Evolutionary conservation across 2,113 vertebrate genomes (phyloP).

Genomic region (Castor canadensis): DNA sequence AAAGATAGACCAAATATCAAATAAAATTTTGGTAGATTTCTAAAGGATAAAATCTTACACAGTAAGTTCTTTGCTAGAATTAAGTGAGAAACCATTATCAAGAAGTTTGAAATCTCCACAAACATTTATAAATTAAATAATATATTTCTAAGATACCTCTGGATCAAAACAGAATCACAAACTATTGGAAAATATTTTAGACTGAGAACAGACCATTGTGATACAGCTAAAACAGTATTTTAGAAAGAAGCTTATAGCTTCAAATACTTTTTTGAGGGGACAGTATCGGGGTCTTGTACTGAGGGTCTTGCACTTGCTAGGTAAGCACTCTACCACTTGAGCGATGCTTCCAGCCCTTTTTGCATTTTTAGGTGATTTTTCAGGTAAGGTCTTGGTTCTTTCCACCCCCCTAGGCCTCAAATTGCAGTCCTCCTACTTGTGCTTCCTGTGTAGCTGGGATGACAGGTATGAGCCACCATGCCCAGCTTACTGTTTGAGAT

Average conservation of each 20-base stretch:
- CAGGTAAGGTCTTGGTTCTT: no score
- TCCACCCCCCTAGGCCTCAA: no score
- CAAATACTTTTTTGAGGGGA: no score
- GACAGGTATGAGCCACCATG: no score
- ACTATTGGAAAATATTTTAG: slow-evolving; percentile 18
- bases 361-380: no score
- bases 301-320: no score
- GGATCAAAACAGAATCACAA: not conserved
- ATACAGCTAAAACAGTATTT: not conserved
- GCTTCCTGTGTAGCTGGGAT: not conserved
- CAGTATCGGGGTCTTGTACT: no score
- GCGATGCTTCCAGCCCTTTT: no score
- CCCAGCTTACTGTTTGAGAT: no score
- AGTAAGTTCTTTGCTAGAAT: not conserved
- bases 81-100: not conserved
- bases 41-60: not conserved
- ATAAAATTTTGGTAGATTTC: not conserved
- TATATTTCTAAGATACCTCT: not conserved
- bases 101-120: not conserved
- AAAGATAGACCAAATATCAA: not conserved
- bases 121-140: not conserved
- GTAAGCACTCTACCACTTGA: no score
- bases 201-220: not conserved
- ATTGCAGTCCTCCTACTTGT: no score
- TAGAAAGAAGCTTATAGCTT: not conserved